Base-by-base conservation (phyloP, 2,888 invertebrate species). In the Megastigmus dorsalis region DNA sequence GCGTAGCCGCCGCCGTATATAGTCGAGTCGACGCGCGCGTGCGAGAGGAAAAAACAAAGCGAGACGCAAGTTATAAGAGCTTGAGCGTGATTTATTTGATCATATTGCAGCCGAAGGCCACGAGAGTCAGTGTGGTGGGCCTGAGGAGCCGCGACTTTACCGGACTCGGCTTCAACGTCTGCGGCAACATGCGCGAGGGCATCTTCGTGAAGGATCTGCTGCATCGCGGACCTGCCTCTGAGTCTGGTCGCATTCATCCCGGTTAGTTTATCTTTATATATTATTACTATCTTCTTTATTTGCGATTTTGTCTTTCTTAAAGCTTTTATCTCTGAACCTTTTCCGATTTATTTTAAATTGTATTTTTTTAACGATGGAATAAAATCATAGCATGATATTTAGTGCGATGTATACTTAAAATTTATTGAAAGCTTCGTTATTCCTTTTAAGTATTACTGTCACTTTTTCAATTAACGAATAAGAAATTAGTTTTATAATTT, bases 181-280 rank as follows among this genome's bases (percentile, higher is more conserved):
- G 93, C 73, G 97, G 97, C n/a, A 96, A 95, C 80, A 95, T 96
- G 91, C 90, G 95, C 71, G 96, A 97, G 79, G 97, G 97, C 0
- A 96, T 97, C 74, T 95, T 92, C 85, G 93, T 97, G 48, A 96
- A 95, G 85, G 95, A 96, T 78, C 93, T 97, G 15, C 90, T 96
- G 63, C 93, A 95, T 83, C 92, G 95, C 78, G 97, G 97, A 0
- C 97, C 97, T 0, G 97, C 97, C 0, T 94, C 93, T 0, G 96
- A 96, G 80, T 95, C 95, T 4, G 95, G 95, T 75, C 91, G 91
- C 83, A 91, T 97, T 80, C 92, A 93, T 87, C 92, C 94, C 86
- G 96, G 96, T 95, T 86, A 85, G 83, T 41, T 1, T n/a, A n/a
- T n/a, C n/a, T n/a, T n/a, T n/a, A n/a, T n/a, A n/a, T n/a, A n/a